Evolutionary conservation across 35 echinoderm and acorn worm species (phyloP), one percentile per base, ranked within the genome.

Genomic region (Amphiura filiformis): DNA sequence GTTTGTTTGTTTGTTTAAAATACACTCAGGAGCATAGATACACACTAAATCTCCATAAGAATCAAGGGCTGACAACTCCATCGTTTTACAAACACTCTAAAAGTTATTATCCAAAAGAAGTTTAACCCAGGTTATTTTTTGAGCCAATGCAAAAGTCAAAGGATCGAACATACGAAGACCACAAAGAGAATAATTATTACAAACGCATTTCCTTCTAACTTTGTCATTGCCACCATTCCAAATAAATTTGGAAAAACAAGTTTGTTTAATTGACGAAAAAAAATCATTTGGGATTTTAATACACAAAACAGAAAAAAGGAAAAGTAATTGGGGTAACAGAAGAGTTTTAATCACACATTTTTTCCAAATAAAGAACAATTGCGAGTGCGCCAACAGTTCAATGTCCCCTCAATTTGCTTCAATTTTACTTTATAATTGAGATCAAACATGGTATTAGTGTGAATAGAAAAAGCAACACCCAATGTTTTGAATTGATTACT

Each of bases 271-370:
- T 40, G 37, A 1, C 35, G 23, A 41, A 82, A 82, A 82, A 39
- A 40, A 42, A 39, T 26, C 28, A 35, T 38, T 39, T 20, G 80
- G 80, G 13, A 26, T 37, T 42, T 82, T 82, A 26, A 82, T 82
- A 82, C 80, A 82, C 0, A 39, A 37, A 13, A 39, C 80, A 39
- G 35, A 39, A n/a, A 82, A 82, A 3, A 40, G 80, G 41, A n/a
- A 82, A 42, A 82, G 35, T 1, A 82, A 42, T 34, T 82, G 80
- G 1, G 80, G 80, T 34, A 82, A 42, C 13, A 82, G 32, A 26
- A 82, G 80, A 20, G 80, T n/a, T 42, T 82, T 82, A 41, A 80
- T 80, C 7, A 80, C 78, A 80, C 78, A 82, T 22, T 39, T 82
- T 82, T 82, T 82, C 15, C 80, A 35, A 82, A 31, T 82, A 40